Evolutionary conservation across 2,797 vertebrate species (phyloP), one percentile per base, ranked within the genome.

Genomic region (Acanthiza pusilla): DNA sequence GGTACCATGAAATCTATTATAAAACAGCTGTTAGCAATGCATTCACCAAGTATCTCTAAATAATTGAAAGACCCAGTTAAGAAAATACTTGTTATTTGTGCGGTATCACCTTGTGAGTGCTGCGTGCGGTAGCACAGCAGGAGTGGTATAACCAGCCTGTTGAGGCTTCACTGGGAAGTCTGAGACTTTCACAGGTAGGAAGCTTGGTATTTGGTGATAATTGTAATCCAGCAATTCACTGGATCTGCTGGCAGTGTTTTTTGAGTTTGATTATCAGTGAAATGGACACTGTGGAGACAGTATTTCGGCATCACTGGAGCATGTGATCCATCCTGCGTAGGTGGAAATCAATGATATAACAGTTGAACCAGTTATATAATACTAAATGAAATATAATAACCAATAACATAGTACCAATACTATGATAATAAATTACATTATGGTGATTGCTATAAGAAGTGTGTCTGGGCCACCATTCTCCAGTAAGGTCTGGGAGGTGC

Each of bases 1-100:
- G 2, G 65, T 77, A 87, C 92, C 89, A 58, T 95, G 95, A 95
- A 96, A 96, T 94, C 77, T 94, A 81, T 92, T 93, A 92, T 58
- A 85, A 96, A 93, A 85, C 94, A 96, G 86, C 84, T 91, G 91
- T 92, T 96, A 93, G 79, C 51, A 4, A 54, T 2, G 6, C 78
- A 71, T 85, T 85, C 27, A 27, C 81, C 78, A 93, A 94, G 67
- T 74, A 67, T 43, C 77, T 93, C 58, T 95, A 89, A 95, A 94
- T 96, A 94, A 95, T 93, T 87, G 77, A 95, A 89, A 85, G 86
- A 63, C 63, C 15, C 7, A 36, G 74, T 93, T 93, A 95, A 95
- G 86, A 67, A 94, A 94, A 91, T 84, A 45, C 74, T 92, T 84
- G 77, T 85, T 95, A 78, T 82, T 93, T 87, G 67, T 76, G 77